These are phyloP conservation scores for Xanthia togata DNA, from an alignment of 2,888 invertebrate genomes.

Conservation along the genomic window DNA sequence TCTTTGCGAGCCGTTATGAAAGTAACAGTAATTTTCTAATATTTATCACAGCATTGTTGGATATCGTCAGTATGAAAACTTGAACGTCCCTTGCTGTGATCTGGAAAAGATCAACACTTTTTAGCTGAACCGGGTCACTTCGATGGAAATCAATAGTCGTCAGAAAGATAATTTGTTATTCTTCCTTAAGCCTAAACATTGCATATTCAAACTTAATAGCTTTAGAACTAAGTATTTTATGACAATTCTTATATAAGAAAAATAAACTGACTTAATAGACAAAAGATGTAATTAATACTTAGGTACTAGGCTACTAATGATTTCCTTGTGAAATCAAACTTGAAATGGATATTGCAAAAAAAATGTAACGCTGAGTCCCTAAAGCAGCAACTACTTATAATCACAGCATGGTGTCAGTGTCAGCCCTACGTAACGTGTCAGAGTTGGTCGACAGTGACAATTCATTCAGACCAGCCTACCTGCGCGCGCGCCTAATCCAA, in stretches of 20 bases:
- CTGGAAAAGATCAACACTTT: neutral
- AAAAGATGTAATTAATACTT: neutral
- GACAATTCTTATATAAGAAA: neutral
- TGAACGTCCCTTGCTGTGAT: too few species aligned
- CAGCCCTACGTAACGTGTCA: constrained; percentile 84
- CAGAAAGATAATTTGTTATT: neutral
- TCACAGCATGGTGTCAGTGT: constrained; percentile 63
- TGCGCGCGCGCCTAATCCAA: constrained; percentile 88
- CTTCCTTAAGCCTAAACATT: too few species aligned
- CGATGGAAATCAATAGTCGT: neutral
- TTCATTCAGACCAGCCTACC: constrained; percentile 87
- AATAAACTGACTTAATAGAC: neutral
- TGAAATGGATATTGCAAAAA: neutral
- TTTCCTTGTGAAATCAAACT: neutral
- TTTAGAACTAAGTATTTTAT: too few species aligned
- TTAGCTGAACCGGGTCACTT: neutral
- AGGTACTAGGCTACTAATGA: neutral
- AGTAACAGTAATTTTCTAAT: neutral
- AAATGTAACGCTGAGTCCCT: constrained; percentile 1
- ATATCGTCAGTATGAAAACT: neutral
- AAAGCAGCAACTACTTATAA: constrained; percentile 31
- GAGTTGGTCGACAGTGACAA: constrained; percentile 86
- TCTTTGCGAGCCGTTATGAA: neutral
- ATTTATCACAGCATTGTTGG: neutral
- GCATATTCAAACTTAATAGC: neutral